phyloP scores from a whole-genome alignment of 2,113 vertebrate genomes.

The Eulemur rufifrons region DNA sequence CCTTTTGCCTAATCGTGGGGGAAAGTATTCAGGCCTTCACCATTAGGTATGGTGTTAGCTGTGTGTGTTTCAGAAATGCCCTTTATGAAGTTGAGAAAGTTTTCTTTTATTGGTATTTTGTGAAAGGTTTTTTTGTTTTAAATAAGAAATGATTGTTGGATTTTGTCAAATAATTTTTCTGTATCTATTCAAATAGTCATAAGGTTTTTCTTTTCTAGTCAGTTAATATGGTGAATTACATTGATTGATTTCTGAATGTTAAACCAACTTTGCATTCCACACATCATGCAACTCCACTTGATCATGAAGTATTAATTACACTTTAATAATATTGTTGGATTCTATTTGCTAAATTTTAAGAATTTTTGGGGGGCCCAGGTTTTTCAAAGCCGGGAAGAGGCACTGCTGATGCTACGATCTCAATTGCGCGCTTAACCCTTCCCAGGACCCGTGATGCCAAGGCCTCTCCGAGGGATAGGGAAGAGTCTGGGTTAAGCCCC shows the following conservation, averaged over 20 bases:
- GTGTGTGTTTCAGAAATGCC: neutral
- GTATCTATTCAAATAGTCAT: neutral
- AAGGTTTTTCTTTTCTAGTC: neutral
- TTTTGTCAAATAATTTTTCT: neutral
- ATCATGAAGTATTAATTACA: neutral
- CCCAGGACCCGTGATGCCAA: neutral
- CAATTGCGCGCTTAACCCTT: no score
- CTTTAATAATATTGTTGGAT: neutral
- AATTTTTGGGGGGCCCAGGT: fast-evolving
- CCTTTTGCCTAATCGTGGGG: neutral
- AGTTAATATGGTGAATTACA: neutral
- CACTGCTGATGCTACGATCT: fast-evolving
- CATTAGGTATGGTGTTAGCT: no score
- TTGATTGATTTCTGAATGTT: neutral
- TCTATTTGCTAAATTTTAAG: neutral
- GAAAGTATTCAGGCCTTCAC: no score
- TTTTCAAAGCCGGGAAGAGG: neutral
- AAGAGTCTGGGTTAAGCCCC: neutral
- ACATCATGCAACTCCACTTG: neutral
- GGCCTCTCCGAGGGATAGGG: neutral
- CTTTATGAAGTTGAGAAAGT: neutral
- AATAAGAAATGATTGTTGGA: neutral
- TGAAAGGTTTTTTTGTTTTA: neutral
- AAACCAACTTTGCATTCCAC: neutral
- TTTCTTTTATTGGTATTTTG: neutral